Evolutionary conservation across 2,888 invertebrate species (phyloP).

Genomic region (Troides aeacus): DNA sequence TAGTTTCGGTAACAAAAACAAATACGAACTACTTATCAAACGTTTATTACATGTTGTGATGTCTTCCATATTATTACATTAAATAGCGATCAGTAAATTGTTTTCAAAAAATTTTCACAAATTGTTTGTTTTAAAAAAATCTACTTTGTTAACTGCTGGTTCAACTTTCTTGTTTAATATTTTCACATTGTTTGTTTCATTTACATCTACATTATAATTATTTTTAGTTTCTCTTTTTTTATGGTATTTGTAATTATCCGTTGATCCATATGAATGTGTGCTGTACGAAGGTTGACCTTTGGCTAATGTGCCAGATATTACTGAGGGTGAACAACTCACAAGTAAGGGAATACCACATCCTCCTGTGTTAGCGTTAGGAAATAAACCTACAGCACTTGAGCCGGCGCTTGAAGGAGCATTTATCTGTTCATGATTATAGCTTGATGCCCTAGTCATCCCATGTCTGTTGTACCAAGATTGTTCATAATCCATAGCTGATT

Average conservation of each 20-base stretch:
- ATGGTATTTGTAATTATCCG: slow-evolving; percentile 55
- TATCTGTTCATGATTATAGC: slow-evolving; percentile 37
- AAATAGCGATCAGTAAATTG: background rate
- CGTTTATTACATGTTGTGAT: slow-evolving; percentile 31
- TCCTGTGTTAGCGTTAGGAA: slow-evolving; percentile 65
- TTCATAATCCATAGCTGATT: slow-evolving; percentile 39
- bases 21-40: slow-evolving; percentile 10
- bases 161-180: slow-evolving; percentile 4
- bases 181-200: slow-evolving; percentile 27
- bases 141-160: background rate
- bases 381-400: slow-evolving; percentile 57
- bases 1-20: background rate
- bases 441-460: slow-evolving; percentile 45
- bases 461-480: slow-evolving; percentile 52
- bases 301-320: slow-evolving; percentile 61
- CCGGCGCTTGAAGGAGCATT: slow-evolving; percentile 17
- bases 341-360: slow-evolving; percentile 67
- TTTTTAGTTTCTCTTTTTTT: slow-evolving; percentile 60
- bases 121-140: background rate
- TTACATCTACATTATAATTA: slow-evolving; percentile 32
- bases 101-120: background rate
- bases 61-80: background rate
- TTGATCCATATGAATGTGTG: slow-evolving; percentile 54
- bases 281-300: slow-evolving; percentile 50
- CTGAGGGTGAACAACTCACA: slow-evolving; percentile 68